A percentile compares a stretch with the other conserved stretches of the same genome.
Conservation (phyloP, 2,113 vertebrate species). For the Galeopterus variegatus region DNA sequence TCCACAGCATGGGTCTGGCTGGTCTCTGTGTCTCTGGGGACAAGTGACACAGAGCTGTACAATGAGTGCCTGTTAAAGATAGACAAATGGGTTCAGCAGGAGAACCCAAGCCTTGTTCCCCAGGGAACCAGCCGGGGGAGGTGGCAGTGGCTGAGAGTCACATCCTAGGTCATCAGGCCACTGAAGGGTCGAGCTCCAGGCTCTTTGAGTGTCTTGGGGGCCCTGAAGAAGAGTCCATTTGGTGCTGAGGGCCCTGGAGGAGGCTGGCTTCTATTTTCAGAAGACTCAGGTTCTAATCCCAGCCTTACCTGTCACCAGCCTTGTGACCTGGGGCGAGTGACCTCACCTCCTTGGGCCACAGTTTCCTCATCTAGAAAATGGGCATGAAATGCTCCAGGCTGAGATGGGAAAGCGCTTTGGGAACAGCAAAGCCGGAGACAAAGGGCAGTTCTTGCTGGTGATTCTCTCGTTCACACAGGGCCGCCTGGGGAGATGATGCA, state of each 20-base stretch:
- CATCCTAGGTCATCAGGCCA: neutral
- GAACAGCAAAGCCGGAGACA: neutral
- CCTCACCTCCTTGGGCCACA: neutral
- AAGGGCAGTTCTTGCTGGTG: constrained; percentile 27
- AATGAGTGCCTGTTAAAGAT: neutral
- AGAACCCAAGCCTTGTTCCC: neutral
- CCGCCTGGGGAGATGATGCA: neutral
- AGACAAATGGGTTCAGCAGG: neutral
- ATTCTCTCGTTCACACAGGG: neutral
- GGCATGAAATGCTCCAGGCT: neutral
- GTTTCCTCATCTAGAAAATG: constrained; percentile 46
- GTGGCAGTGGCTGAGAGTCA: neutral
- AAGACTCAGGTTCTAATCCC: neutral
- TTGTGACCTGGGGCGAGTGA: neutral
- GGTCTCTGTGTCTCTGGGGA: neutral
- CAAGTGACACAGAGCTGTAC: neutral
- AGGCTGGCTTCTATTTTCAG: neutral
- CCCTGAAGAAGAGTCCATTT: neutral
- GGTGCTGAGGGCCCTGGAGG: no score
- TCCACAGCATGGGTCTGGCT: fast-evolving
- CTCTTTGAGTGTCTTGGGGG: neutral
- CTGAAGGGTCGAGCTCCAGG: neutral
- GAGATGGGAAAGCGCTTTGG: neutral
- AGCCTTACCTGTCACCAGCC: neutral
- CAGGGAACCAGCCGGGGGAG: neutral